Percentiles rank a stretch among this genome's conserved stretches.
Conservation (phyloP, 2,113 vertebrate genomes). For the Emydocephalus ijimae region DNA sequence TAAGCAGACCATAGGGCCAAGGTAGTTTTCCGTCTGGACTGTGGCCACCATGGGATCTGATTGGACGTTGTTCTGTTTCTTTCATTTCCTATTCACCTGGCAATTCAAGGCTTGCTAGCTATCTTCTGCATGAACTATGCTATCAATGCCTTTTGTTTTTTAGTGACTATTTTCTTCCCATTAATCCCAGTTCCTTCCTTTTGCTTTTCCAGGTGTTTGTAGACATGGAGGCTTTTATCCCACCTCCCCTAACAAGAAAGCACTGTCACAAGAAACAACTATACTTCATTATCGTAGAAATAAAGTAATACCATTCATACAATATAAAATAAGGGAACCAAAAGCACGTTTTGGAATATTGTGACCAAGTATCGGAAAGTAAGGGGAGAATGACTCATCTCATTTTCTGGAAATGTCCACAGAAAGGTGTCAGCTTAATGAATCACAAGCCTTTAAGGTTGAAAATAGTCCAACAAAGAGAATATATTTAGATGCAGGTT, state of each 20-base stretch:
- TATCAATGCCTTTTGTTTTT: not conserved
- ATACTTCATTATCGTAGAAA: not conserved
- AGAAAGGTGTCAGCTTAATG: not conserved
- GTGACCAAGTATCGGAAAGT: not conserved
- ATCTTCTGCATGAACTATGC: not conserved
- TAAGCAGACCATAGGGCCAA: not conserved
- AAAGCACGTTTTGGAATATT: not conserved
- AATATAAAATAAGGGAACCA: not conserved
- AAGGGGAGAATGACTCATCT: too few species aligned
- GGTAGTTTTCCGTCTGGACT: not conserved
- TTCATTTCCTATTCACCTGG: not conserved
- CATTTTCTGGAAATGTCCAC: too few species aligned
- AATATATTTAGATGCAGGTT: too few species aligned
- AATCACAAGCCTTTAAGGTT: not conserved
- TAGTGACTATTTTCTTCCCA: not conserved
- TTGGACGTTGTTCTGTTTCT: not conserved
- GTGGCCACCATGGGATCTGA: not conserved
- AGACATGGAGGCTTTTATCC: not conserved
- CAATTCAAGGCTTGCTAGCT: not conserved
- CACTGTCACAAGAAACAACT: not conserved
- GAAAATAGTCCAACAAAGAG: too few species aligned
- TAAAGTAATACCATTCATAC: not conserved
- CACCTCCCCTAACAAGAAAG: not conserved
- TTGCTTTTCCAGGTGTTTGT: not conserved
- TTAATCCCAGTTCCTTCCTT: not conserved